Evolutionary conservation across 2,113 vertebrate genomes (phyloP).

Genomic region (Caranx ignobilis): DNA sequence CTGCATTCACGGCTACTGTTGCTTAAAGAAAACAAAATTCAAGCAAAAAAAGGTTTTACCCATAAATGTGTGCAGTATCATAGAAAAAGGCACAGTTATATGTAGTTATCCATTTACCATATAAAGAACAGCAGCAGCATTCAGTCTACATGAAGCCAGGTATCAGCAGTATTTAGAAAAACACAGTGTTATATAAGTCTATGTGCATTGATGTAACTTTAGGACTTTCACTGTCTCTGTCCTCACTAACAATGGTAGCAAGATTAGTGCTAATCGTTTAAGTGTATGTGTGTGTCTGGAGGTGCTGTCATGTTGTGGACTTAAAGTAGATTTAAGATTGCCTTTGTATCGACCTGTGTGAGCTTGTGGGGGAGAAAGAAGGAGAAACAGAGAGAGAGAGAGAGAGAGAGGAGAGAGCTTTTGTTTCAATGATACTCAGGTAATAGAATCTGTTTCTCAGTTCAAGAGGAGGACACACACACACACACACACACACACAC

Average conservation of each 20-base stretch:
- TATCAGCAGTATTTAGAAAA: not conserved
- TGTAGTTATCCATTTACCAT: not conserved
- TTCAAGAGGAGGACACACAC: not conserved
- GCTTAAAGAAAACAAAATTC: not conserved
- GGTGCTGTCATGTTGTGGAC: not conserved
- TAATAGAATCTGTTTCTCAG: not conserved
- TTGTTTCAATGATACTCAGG: not conserved
- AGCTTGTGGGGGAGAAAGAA: not conserved
- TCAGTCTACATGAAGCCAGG: not conserved
- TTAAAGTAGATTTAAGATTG: conserved; percentile 1
- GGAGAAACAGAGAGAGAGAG: not conserved
- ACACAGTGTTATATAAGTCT: not conserved
- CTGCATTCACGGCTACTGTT: not conserved
- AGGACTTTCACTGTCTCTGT: not conserved
- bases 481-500: not conserved
- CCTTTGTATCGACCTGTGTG: not conserved
- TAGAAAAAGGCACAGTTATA: not conserved
- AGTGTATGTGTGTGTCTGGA: not conserved
- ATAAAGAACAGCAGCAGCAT: not conserved
- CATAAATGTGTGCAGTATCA: not conserved
- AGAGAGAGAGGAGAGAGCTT: not conserved
- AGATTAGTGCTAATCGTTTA: conserved; percentile 44
- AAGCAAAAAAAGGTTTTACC: not conserved
- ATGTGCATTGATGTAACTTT: not conserved
- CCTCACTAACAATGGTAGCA: conserved; percentile 26